Percentiles rank a stretch among this genome's conserved stretches.
Conservation (phyloP, 2,797 vertebrate species). For the Luscinia luscinia region DNA sequence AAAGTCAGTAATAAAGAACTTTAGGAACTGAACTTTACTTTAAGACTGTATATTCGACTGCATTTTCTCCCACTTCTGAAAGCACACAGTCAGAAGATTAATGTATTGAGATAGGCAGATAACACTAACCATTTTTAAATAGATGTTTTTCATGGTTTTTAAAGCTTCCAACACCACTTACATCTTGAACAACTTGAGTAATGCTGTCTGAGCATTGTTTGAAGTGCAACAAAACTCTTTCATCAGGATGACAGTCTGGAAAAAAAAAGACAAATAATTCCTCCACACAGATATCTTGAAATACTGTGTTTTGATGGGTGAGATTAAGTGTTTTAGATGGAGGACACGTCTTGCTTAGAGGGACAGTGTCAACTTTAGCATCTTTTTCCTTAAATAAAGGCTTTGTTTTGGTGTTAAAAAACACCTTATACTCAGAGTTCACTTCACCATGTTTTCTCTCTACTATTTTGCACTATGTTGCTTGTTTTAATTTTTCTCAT, state of each 20-base stretch:
- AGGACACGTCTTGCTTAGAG: slow-evolving; percentile 60
- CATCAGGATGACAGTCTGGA: slow-evolving; percentile 48
- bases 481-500: background rate
- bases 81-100: background rate
- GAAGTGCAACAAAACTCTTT: slow-evolving; percentile 31
- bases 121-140: background rate
- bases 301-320: slow-evolving; percentile 44
- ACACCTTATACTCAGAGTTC: background rate
- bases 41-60: background rate
- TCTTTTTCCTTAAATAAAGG: background rate
- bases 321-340: slow-evolving; percentile 39
- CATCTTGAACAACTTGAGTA: background rate
- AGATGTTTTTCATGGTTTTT: background rate
- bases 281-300: slow-evolving; percentile 8
- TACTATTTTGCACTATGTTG: background rate
- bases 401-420: background rate
- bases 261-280: slow-evolving; percentile 40
- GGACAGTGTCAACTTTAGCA: slow-evolving; percentile 45
- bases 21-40: background rate
- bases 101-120: background rate
- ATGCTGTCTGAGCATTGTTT: slow-evolving; percentile 39
- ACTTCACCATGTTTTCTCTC: background rate
- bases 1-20: background rate
- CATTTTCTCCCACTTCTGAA: background rate
- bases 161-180: slow-evolving; percentile 5